Conservation (phyloP, 2,888 invertebrate species). For the Megastigmus dorsalis region DNA sequence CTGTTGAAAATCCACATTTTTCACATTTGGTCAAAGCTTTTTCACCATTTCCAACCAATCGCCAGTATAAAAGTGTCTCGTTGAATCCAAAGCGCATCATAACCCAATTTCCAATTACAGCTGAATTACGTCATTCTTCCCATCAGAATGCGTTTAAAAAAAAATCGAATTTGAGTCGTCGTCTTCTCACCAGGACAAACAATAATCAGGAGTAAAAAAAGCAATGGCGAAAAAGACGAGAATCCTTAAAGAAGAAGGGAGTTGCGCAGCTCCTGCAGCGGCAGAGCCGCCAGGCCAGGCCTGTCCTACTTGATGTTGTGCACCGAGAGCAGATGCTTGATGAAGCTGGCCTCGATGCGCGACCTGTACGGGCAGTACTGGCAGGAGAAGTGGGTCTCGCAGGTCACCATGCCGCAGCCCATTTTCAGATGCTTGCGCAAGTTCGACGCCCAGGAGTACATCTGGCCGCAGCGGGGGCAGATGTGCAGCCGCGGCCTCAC, state of each 20-base stretch:
- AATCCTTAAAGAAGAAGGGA: conserved; percentile 33
- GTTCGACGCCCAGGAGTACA: conserved; percentile 74
- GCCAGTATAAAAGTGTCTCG: no score
- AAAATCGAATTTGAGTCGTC: no score
- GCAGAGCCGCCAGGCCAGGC: conserved; percentile 1
- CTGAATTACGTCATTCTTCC: no score
- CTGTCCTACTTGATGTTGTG: conserved; percentile 72
- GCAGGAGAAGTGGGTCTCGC: conserved; percentile 74
- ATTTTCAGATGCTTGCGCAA: conserved; percentile 72
- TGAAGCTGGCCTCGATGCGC: conserved; percentile 72
- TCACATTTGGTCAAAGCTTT: no score
- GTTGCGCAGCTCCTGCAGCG: conserved; percentile 7
- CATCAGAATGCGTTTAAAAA: no score
- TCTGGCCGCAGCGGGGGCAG: conserved; percentile 73
- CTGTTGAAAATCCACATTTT: no score
- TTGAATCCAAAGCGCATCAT: no score
- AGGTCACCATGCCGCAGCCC: conserved; percentile 73
- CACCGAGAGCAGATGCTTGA: conserved; percentile 72
- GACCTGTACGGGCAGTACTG: conserved; percentile 74
- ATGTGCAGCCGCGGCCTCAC: conserved; percentile 71
- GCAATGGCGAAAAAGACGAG: no score
- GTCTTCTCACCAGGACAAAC: no score
- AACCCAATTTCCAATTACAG: no score
- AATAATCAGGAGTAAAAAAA: no score
- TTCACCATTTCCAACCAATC: no score